Conservation (phyloP, 35 echinoderm and acorn worm genomes). For the Heliocidaris tuberculata region DNA sequence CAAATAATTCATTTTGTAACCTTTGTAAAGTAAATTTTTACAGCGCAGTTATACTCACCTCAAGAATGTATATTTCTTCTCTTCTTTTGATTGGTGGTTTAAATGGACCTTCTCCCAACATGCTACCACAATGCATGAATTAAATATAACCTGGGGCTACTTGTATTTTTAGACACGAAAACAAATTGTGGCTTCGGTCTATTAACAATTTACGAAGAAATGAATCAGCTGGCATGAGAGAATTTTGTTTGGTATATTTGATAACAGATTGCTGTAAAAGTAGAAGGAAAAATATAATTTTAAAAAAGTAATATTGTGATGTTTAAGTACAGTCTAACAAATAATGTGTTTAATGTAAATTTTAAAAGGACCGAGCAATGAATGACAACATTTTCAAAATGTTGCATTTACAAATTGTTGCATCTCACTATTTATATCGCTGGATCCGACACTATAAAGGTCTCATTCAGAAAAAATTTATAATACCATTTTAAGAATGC, state of each 20-base stretch:
- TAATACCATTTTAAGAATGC: no score
- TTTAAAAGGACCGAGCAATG: no score
- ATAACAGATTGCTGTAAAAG: no score
- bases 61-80: neutral
- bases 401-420: no score
- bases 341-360: no score
- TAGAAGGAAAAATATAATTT: no score
- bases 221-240: neutral
- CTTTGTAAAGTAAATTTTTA: neutral
- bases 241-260: neutral
- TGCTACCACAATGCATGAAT: neutral
- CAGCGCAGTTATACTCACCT: conserved; percentile 1
- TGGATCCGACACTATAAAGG: no score
- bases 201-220: neutral
- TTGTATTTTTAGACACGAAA: neutral
- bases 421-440: no score
- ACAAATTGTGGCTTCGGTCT: neutral
- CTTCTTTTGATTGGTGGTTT: neutral
- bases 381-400: no score
- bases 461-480: no score
- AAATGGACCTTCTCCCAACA: neutral
- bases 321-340: no score
- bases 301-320: no score
- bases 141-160: neutral
- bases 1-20: neutral